Base-by-base conservation (phyloP, 2,888 invertebrate species). In the Unio delphinus region DNA sequence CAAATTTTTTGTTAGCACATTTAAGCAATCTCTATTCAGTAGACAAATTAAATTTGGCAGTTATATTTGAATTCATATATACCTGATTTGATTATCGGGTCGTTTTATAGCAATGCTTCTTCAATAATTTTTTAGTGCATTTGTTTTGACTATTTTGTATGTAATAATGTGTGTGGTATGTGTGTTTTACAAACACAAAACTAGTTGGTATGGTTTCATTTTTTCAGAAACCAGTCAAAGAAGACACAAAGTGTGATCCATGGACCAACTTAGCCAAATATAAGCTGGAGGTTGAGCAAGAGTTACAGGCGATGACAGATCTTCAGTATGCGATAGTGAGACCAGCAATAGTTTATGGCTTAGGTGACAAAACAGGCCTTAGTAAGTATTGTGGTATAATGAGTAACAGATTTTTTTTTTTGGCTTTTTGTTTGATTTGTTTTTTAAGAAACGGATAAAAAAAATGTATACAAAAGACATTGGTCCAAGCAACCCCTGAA, bases 261-360 rank as follows among this genome's bases (percentile, higher is more conserved):
- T 96, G 96, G 96, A 96, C 95, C 1, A 92, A 93, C 72, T 93
- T 95, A 76, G 95, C 94, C 28, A 94, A 94, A 83, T 95, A 95
- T 92, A 97, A 97, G 91, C 90, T 92, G 64, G 93, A 94, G 89
- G 95, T 95, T 30, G 97, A 97, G 88, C 92, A 94, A 80, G 94
- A 95, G 86, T 90, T 97, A 58, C 92, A 92, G 80, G 92, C 92
- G 45, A 91, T 95, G 82, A 91, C 93, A 17, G 93, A 92, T 70
- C 92, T 96, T 56, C 93, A 93, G 80, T 96, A 94, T 89, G 94
- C 95, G 23, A 92, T 97, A 70, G 89, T 97, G 18, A 92, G 97
- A 79, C 94, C 96, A 23, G 96, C 95, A 8, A 92, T 95, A 70
- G 95, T 96, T 1, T 97, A 97, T 89, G 97, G 97, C 18, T 89